Evolutionary conservation across 2,113 vertebrate genomes (phyloP), one percentile per base, ranked within the genome.

Genomic region (Falco punctatus): DNA sequence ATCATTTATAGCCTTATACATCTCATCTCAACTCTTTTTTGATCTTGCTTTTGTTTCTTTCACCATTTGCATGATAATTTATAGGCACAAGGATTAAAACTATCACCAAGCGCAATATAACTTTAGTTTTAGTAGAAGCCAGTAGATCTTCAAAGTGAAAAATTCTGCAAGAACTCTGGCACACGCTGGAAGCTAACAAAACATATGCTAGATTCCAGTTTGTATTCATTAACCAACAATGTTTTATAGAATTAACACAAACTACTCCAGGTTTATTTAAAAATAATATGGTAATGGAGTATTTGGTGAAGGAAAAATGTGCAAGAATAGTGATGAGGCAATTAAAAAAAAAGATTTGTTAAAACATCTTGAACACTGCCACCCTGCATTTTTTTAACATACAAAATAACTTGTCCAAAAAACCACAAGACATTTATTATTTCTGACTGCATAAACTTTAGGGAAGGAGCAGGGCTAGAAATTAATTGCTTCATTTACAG

Each of bases 351-450:
- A 35, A 26, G 9, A 21, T 7, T 15, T 4, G 5, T 40, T 66
- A 55, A 55, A 90, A 1, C 5, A 16, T 23, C 15, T 48, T 58
- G 20, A 64, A 51, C 11, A 51, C 2, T 48, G 10, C 1, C 10
- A 28, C 11, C 5, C 5, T 42, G 2, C 15, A 16, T 26, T 73
- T 81, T 55, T 73, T 79, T 13, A 40, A 40, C 2, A 11, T 44
- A 10, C 0, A 75, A 79, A 72, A 57, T 38, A 55, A 20, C 10
- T 81, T 71, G 6, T n/a, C 9, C 7, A 57, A 51, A 62, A 72
- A 48, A 32, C 3, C 2, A 35, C 9, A 71, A 16, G 13, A 33
- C 0, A 0, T 23, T 30, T 32, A 48, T 10, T 15, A n/a, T 90
- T 74, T 81, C 42, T 80, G 32, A 52, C 11, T 16, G 15, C 28